A percentile compares a stretch with the other conserved stretches of the same genome.
Evolutionary conservation across 1,140 invertebrate genomes (phyloP).

Genomic region (Ectropis grisescens): DNA sequence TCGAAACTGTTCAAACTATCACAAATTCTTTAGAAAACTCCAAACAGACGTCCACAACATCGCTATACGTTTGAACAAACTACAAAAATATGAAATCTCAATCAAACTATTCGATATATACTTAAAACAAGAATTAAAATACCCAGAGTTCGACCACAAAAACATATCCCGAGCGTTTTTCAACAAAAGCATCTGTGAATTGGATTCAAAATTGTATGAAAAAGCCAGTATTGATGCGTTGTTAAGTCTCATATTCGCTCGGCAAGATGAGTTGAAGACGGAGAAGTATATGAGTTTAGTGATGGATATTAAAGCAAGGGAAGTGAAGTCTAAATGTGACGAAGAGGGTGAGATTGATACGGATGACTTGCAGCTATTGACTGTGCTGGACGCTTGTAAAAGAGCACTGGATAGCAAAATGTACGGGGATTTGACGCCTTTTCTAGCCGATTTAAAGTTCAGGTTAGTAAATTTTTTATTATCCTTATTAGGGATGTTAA

Average conservation of each 20-base stretch:
- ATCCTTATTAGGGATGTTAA: too few relatives aligned
- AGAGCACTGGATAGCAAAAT: slow-evolving; percentile 13
- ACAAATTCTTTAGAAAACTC: slow-evolving; percentile 34
- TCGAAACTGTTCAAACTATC: slow-evolving; percentile 28
- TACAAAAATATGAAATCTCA: slow-evolving; percentile 29
- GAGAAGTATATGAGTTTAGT: slow-evolving; percentile 51
- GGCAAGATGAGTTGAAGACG: slow-evolving; percentile 17
- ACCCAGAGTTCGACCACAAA: slow-evolving; percentile 23
- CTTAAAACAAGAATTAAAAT: slow-evolving; percentile 30
- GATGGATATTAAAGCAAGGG: slow-evolving; percentile 49
- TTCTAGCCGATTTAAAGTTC: slow-evolving; percentile 33
- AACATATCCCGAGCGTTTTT: slow-evolving; percentile 48
- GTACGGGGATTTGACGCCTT: slow-evolving; percentile 37
- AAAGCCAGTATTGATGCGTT: slow-evolving; percentile 36
- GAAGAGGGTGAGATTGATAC: slow-evolving; percentile 10
- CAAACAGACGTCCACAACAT: slow-evolving; percentile 47
- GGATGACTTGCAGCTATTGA: slow-evolving; percentile 28
- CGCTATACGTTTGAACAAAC: slow-evolving; percentile 36
- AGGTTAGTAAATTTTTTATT: slow-evolving; percentile 23
- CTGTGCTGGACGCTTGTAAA: slow-evolving; percentile 28
- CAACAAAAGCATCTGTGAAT: slow-evolving; percentile 51
- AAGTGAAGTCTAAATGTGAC: slow-evolving; percentile 21
- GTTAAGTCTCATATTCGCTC: slow-evolving; percentile 37
- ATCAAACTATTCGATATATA: slow-evolving; percentile 46
- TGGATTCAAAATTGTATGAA: slow-evolving; percentile 31